Conservation (phyloP, 92 coral and sea anemone genomes). For the Ricordea florida region DNA sequence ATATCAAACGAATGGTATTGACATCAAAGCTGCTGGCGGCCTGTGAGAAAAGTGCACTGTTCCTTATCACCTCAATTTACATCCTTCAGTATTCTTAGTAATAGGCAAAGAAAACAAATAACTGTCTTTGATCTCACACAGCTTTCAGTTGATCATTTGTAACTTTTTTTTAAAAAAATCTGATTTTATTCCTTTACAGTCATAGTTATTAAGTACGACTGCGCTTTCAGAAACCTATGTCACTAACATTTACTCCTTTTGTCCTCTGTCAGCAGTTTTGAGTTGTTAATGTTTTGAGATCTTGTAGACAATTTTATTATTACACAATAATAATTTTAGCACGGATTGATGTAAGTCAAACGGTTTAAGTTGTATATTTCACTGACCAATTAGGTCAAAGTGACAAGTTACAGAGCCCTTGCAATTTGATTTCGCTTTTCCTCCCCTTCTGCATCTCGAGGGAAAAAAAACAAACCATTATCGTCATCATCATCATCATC, state of each 20-base stretch:
- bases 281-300: conserved; percentile 35
- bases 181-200: conserved; percentile 36
- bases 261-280: conserved; percentile 47
- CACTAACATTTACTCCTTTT: conserved; percentile 39
- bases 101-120: too few species aligned
- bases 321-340: conserved; percentile 27
- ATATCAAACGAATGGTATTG: too few species aligned
- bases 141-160: conserved; percentile 39
- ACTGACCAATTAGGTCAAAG: conserved; percentile 2
- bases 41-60: too few species aligned
- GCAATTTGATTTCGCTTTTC: conserved; percentile 35
- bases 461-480: conserved; percentile 21
- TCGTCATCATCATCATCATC: conserved; percentile 50
- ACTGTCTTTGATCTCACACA: too few species aligned
- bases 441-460: conserved; percentile 29
- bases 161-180: conserved; percentile 10
- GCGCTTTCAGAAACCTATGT: conserved; percentile 35
- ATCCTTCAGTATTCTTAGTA: too few species aligned
- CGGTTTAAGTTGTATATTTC: conserved; percentile 28
- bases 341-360: conserved; percentile 10
- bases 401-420: conserved; percentile 31
- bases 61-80: too few species aligned
- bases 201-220: conserved; percentile 28
- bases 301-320: conserved; percentile 25
- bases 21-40: too few species aligned